A percentile compares a stretch with the other conserved stretches of the same genome.
Evolutionary conservation across 1,140 invertebrate genomes (phyloP).

Genomic region (Spodoptera frugiperda): DNA sequence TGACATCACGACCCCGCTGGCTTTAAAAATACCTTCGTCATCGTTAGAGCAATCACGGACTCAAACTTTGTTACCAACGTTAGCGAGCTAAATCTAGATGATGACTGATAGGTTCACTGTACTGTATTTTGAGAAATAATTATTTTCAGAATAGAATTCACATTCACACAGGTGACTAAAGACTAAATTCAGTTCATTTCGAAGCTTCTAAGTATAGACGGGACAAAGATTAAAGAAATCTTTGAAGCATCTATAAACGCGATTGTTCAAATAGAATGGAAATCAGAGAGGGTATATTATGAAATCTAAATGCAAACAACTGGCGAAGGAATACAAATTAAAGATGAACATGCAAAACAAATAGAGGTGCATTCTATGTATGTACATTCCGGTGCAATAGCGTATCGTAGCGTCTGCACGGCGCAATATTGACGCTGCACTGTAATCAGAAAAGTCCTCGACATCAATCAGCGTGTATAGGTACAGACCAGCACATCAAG

Average conservation of each 20-base stretch:
- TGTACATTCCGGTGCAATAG: no score
- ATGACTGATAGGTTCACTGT: conserved; percentile 20
- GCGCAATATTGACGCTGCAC: conserved; percentile 17
- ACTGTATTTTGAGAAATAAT: conserved; percentile 20
- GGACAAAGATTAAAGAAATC: no score
- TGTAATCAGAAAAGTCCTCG: conserved; percentile 24
- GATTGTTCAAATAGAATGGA: conserved; percentile 19
- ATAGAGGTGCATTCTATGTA: neutral
- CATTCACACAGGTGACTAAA: conserved; percentile 23
- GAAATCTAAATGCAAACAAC: neutral
- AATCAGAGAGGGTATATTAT: neutral
- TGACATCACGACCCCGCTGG: conserved; percentile 36
- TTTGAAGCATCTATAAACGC: no score
- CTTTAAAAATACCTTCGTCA: conserved; percentile 16
- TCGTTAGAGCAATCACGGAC: conserved; percentile 31
- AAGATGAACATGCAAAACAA: conserved; percentile 17
- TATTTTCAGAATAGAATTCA: conserved; percentile 17
- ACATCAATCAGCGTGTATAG: conserved; percentile 15
- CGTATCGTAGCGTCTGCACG: neutral
- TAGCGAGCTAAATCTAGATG: conserved; percentile 3
- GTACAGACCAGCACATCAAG: neutral
- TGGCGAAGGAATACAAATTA: conserved; percentile 13
- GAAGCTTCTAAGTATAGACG: no score
- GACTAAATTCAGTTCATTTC: neutral
- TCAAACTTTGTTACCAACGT: conserved; percentile 24